A percentile compares a stretch with the other conserved stretches of the same genome.
phyloP scores from a whole-genome alignment of 2,797 vertebrate genomes.

The Thalassophryne amazonica region DNA sequence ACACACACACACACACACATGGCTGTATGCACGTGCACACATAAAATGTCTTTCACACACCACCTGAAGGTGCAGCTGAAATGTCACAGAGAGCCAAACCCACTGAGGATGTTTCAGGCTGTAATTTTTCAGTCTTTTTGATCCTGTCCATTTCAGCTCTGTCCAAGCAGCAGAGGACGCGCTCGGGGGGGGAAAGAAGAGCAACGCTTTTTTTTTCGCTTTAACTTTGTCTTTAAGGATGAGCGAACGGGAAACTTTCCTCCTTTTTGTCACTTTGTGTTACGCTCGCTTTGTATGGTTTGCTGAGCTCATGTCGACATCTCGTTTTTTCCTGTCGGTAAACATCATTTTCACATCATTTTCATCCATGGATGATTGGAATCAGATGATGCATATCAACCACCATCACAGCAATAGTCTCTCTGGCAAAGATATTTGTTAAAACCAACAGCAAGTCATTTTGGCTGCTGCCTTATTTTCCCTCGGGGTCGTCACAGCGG shows the following conservation, averaged over 20 bases:
- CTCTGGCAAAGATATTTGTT: too few relatives aligned
- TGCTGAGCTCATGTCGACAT: slow-evolving; percentile 26
- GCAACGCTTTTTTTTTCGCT: slow-evolving; percentile 12
- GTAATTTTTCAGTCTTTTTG: slow-evolving; percentile 39
- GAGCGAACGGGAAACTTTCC: not conserved
- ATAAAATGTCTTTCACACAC: slow-evolving; percentile 30
- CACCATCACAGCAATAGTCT: slow-evolving; percentile 7
- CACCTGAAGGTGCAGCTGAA: slow-evolving; percentile 42
- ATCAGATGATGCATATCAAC: slow-evolving; percentile 16
- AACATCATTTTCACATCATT: slow-evolving; percentile 41
- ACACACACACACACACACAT: slow-evolving; percentile 2
- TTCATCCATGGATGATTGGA: slow-evolving; percentile 28
- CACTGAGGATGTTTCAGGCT: slow-evolving; percentile 41
- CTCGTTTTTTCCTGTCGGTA: slow-evolving; percentile 28
- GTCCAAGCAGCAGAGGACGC: slow-evolving; percentile 35
- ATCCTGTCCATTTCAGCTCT: slow-evolving; percentile 36
- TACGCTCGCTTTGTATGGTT: slow-evolving; percentile 17
- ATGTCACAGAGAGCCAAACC: slow-evolving; percentile 46
- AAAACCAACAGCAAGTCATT: too few relatives aligned
- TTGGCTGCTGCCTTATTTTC: too few relatives aligned
- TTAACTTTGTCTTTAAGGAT: slow-evolving; percentile 28
- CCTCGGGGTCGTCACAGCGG: too few relatives aligned
- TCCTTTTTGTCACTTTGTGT: slow-evolving; percentile 5
- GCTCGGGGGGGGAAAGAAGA: slow-evolving; percentile 29
- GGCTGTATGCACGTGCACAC: too few relatives aligned